Conservation (phyloP, 2,888 invertebrate species). For the Watsonalla binaria region DNA sequence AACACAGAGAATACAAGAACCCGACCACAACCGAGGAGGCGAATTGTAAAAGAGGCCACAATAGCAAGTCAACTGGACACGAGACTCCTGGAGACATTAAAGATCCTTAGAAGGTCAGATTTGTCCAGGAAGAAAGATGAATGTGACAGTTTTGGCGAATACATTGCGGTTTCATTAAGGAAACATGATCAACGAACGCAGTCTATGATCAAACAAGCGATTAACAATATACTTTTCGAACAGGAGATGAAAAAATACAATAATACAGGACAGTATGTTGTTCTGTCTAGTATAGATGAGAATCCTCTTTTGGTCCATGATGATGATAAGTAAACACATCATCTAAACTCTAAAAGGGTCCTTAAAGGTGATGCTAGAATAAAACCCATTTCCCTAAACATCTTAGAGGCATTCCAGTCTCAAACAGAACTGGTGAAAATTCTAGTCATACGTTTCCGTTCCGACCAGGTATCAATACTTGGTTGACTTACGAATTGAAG, state of each 20-base stretch:
- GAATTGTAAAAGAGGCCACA: conserved; percentile 8
- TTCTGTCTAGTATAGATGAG: conserved; percentile 43
- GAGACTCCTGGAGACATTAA: conserved; percentile 41
- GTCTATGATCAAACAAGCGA: conserved; percentile 69
- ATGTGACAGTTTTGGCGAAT: conserved; percentile 68
- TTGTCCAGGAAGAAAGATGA: conserved; percentile 57
- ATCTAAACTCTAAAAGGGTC: too few species aligned
- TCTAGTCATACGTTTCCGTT: too few species aligned
- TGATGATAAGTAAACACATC: conserved; percentile 25
- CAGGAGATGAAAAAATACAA: conserved; percentile 69
- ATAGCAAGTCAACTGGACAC: conserved; percentile 26
- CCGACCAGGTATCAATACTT: too few species aligned
- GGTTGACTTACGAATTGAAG: too few species aligned
- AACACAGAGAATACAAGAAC: conserved; percentile 15
- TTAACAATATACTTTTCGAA: conserved; percentile 67
- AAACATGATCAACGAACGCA: conserved; percentile 66
- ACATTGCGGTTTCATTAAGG: conserved; percentile 61
- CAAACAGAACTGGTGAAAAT: too few species aligned
- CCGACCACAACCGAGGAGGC: conserved; percentile 17
- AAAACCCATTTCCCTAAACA: too few species aligned
- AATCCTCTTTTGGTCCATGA: conserved; percentile 47
- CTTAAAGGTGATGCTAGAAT: too few species aligned
- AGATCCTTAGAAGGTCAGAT: conserved; percentile 37
- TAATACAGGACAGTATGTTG: conserved; percentile 38
- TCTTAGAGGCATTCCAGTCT: too few species aligned